phyloP scores from a whole-genome alignment of 2,888 invertebrate genomes.

The Sisyra nigra region DNA sequence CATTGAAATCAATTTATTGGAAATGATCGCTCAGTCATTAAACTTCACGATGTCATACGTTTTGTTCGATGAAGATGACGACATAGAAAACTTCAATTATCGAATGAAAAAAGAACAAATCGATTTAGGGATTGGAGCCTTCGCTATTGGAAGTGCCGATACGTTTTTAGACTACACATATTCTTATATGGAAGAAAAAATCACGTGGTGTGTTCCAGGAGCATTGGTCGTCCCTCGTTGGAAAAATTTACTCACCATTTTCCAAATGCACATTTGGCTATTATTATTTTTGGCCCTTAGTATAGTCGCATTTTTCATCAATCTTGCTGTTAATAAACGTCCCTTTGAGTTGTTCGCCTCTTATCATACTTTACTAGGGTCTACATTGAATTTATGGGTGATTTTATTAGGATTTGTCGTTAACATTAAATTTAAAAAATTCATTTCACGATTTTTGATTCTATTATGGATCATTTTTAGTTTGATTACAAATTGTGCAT shows the following conservation, averaged over 20 bases:
- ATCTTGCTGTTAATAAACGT: no score
- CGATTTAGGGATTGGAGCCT: slow-evolving; percentile 2
- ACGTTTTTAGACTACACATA: slow-evolving; percentile 1
- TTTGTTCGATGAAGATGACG: background rate
- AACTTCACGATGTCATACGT: background rate
- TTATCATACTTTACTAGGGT: no score
- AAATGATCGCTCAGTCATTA: background rate
- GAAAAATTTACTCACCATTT: background rate
- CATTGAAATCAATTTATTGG: background rate
- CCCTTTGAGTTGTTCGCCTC: no score
- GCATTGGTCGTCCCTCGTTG: slow-evolving; percentile 1
- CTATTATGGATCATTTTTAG: background rate
- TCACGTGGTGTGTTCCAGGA: slow-evolving; percentile 2
- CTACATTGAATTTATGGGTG: no score
- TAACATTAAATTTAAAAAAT: no score
- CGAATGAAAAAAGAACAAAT: background rate
- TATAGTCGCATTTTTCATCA: no score
- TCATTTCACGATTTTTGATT: background rate
- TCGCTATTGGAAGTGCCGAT: background rate
- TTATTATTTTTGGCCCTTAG: no score
- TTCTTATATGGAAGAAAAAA: slow-evolving; percentile 1
- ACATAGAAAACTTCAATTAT: background rate
- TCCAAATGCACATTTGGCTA: background rate
- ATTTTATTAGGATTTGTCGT: no score
- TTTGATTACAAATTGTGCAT: slow-evolving; percentile 10